Evolutionary conservation across 1,140 invertebrate genomes (phyloP).

Genomic region (Cydia pomonella): DNA sequence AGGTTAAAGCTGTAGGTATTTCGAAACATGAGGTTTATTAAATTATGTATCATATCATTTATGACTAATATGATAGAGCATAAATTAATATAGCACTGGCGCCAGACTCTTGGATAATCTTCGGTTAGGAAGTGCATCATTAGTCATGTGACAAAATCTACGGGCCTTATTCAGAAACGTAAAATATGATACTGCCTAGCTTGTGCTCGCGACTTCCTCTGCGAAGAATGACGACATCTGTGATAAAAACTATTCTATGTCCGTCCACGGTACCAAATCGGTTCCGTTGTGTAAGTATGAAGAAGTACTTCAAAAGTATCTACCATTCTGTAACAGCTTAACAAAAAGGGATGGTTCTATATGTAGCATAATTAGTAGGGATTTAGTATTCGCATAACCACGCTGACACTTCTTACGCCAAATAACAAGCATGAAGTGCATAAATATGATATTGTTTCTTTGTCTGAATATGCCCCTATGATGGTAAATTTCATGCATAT

Average conservation of each 20-base stretch:
- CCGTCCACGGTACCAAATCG: too few relatives aligned
- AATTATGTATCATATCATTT: background rate
- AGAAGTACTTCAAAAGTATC: too few relatives aligned
- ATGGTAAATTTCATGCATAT: conserved; percentile 37
- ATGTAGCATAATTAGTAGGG: too few relatives aligned
- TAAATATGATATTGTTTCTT: background rate
- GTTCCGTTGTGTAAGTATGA: too few relatives aligned
- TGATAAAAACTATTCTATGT: too few relatives aligned
- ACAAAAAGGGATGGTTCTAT: too few relatives aligned
- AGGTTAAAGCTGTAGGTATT: background rate
- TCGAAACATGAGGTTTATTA: background rate
- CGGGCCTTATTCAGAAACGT: background rate
- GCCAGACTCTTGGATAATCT: conserved; percentile 38
- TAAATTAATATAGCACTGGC: conserved; percentile 37
- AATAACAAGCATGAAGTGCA: background rate
- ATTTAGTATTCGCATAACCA: too few relatives aligned
- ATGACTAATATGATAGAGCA: conserved; percentile 33
- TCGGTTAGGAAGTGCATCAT: conserved; percentile 40
- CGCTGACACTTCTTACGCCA: background rate
- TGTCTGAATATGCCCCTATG: conserved; percentile 3
- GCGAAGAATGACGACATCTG: too few relatives aligned
- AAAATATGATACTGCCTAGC: background rate
- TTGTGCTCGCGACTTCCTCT: too few relatives aligned
- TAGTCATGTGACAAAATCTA: conserved; percentile 14
- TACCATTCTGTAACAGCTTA: too few relatives aligned